Evolutionary conservation across 1,140 invertebrate genomes (phyloP), one percentile per base, ranked within the genome.

Genomic region (Eupeodes corollae): DNA sequence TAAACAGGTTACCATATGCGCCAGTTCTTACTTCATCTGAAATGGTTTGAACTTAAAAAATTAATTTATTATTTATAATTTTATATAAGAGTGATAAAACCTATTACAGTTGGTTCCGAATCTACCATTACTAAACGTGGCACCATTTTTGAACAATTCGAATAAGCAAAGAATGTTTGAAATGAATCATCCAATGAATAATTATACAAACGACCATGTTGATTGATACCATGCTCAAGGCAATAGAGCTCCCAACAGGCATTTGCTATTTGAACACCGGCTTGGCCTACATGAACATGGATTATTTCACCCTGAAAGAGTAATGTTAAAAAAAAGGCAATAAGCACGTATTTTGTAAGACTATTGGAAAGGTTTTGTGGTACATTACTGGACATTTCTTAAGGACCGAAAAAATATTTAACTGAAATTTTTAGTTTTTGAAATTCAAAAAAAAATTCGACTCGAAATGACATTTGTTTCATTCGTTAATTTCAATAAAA

Each of bases 181-280:
- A 75, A 79, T 39, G 75, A 77, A 42, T 79, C 75, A 44, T 80
- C 69, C 6, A 49, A 35, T 6, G 55, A 50, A 41, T 47, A 37
- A 12, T 60, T 52, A 56, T 63, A 39, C 13, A 64, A 67, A 2
- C 78, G 74, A 5, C 90, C 90, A 63, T 92, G 84, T 2, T 84
- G 77, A 62, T 85, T 76, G 39, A 93, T 88, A 6, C 86, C 86
- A 69, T 93, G 83, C 56, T 86, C 83, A 10, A 84, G 65, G 52
- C 82, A 84, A 51, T 82, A 88, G 0, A 88, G 66, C 61, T 89
- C 86, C 86, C 86, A 90, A 61, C 86, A 88, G 10, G 84, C 80
- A 59, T 83, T 88, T 40, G 82, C 86, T 52, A 88, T 80, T 72
- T 89, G 86, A 6, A 86, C 80, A 42, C 86, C 86, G 18, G 81